These are phyloP conservation scores for Premnoplex brunnescens DNA, from an alignment of 2,797 vertebrate genomes.

Conservation along the genomic window DNA sequence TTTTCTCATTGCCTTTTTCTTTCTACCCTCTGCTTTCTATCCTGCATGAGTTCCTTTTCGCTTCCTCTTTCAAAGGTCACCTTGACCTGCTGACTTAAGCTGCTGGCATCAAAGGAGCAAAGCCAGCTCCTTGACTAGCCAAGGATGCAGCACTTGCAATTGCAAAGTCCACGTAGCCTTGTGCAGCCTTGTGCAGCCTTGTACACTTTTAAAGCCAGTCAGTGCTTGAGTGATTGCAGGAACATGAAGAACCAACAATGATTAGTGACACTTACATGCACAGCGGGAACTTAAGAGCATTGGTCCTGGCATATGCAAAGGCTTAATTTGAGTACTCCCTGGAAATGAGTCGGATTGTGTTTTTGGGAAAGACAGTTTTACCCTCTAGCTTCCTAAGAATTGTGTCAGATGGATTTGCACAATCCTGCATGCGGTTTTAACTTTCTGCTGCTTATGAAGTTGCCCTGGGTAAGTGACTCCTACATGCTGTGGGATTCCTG, in stretches of 20 bases:
- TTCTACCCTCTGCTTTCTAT: neutral
- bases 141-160: neutral
- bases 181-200: neutral
- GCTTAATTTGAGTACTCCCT: neutral
- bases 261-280: neutral
- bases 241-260: neutral
- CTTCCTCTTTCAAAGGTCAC: constrained; percentile 24
- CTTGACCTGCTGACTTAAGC: constrained; percentile 30
- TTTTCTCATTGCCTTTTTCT: neutral
- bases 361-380: neutral
- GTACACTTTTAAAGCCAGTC: neutral
- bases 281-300: neutral
- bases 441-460: neutral
- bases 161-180: neutral
- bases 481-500: neutral
- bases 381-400: neutral
- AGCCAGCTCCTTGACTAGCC: neutral
- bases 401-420: neutral
- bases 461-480: neutral
- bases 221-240: neutral
- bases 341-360: neutral
- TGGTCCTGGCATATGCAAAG: neutral
- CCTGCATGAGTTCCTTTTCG: neutral
- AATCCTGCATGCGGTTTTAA: neutral
- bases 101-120: neutral